Conservation (phyloP, 2,888 invertebrate species). For the Tachina fera region DNA sequence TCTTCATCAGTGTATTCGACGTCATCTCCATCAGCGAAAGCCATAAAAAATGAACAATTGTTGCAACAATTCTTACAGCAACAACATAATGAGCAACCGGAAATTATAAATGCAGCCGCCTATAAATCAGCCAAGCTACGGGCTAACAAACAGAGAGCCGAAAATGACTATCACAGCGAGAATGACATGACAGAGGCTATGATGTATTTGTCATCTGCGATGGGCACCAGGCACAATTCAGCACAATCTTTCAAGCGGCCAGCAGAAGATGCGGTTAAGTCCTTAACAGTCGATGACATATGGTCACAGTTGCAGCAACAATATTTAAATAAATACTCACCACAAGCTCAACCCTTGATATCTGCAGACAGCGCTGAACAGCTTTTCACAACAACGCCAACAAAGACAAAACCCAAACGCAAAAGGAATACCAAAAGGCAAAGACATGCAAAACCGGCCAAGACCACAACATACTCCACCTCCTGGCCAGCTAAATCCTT, state of each 20-base stretch:
- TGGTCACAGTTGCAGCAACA: conserved; percentile 77
- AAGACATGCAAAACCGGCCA: conserved; percentile 42
- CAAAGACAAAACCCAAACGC: conserved; percentile 45
- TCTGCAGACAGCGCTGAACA: conserved; percentile 16
- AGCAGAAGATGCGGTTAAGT: conserved; percentile 70
- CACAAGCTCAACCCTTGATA: conserved; percentile 72
- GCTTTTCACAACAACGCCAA: conserved; percentile 8
- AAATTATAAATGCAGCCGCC: conserved; percentile 57
- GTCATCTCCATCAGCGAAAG: conserved; percentile 23
- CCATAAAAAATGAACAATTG: conserved; percentile 66
- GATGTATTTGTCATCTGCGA: conserved; percentile 42
- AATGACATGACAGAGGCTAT: conserved; percentile 49
- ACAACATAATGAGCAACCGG: conserved; percentile 54
- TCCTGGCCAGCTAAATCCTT: conserved; percentile 54
- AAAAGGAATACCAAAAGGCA: conserved; percentile 63
- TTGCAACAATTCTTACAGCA: conserved; percentile 60
- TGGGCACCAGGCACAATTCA: conserved; percentile 9
- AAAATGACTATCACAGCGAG: conserved; percentile 61
- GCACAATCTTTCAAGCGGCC: conserved; percentile 7
- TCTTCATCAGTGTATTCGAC: not conserved
- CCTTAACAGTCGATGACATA: conserved; percentile 76
- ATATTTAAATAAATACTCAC: conserved; percentile 72
- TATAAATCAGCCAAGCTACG: conserved; percentile 46
- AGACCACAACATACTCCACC: conserved; percentile 11
- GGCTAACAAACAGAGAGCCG: conserved; percentile 44